Percentiles rank a stretch among this genome's conserved stretches.
These are phyloP conservation scores for Tachuris rubrigastra DNA, from an alignment of 2,113 vertebrate species.

Conservation along the genomic window DNA sequence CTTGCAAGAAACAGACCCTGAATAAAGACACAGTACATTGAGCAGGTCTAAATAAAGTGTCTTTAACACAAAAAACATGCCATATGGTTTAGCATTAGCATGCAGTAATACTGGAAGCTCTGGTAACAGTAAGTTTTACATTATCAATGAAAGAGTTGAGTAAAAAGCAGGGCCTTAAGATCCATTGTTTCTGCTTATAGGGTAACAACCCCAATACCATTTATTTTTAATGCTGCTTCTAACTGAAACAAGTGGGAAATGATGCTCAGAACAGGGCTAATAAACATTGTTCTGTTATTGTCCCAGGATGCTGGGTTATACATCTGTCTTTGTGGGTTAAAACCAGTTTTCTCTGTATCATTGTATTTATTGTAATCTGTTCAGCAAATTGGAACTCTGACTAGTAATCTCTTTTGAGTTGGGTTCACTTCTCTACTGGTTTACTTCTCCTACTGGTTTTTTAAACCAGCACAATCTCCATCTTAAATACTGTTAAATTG, in stretches of 20 bases:
- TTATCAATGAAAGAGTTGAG: not conserved
- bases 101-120: not conserved
- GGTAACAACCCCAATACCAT: not conserved
- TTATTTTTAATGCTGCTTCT: not conserved
- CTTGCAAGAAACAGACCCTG: not conserved
- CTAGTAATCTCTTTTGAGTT: too few relatives aligned
- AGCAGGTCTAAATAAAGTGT: not conserved
- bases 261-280: too few relatives aligned
- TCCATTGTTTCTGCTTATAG: not conserved
- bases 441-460: too few relatives aligned
- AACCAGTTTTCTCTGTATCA: too few relatives aligned
- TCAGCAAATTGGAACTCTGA: too few relatives aligned
- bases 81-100: not conserved
- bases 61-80: not conserved
- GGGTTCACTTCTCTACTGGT: too few relatives aligned
- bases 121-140: not conserved
- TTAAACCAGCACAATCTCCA: not conserved
- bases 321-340: too few relatives aligned
- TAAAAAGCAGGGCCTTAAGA: not conserved
- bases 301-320: too few relatives aligned
- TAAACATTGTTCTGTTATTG: too few relatives aligned
- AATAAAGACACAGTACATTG: not conserved
- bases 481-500: not conserved
- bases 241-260: not conserved
- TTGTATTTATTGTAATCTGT: too few relatives aligned